Evolutionary conservation across 2,888 invertebrate species (phyloP), one percentile per base, ranked within the genome.

Genomic region (Eurytoma californica): DNA sequence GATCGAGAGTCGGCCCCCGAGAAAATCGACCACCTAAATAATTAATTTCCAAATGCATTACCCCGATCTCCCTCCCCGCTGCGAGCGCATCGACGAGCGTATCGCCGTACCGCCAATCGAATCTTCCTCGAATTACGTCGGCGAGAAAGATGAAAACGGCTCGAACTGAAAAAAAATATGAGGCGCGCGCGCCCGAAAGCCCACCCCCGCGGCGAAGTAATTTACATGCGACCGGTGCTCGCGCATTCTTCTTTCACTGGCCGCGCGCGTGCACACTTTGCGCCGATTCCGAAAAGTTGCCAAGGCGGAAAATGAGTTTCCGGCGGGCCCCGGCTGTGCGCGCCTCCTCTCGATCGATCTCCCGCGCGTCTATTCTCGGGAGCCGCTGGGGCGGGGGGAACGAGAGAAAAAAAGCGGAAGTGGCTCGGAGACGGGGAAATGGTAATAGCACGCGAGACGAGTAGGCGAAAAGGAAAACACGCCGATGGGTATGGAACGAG

Each of bases 291-390:
- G 65, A 82, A 77, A 80, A 83, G 81, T 84, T 83, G 79, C 72
- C 84, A 84, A 84, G 82, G 86, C 85, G 87, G 85, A 87, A 87
- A 88, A 87, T 85, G 84, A 87, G 86, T 86, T 88, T 86, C 83
- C 79, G 82, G 1, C 69, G 14, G 39, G 39, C 39, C 39, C 39
- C 7, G 39, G 39, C 39, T 65, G 39, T 63, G 55, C 18, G 24
- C 39, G 51, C 49, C 24, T 30, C 39, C 4, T 47, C 30, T 28
- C 12, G 53, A 51, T 67, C 51, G 24, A 65, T 66, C 67, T 67
- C 20, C 16, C 0, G 61, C 30, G 12, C 58, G 58, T n/a, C 18
- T 20, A 16, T 63, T 53, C 2, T 61, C 49, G 28, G 49, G 12
- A 61, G 16, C n/a, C 4, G 12, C 14, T 49, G 13, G 51, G 28